Evolutionary conservation across 1,140 invertebrate species (phyloP).

Genomic region (Hylaeus anthracinus): DNA sequence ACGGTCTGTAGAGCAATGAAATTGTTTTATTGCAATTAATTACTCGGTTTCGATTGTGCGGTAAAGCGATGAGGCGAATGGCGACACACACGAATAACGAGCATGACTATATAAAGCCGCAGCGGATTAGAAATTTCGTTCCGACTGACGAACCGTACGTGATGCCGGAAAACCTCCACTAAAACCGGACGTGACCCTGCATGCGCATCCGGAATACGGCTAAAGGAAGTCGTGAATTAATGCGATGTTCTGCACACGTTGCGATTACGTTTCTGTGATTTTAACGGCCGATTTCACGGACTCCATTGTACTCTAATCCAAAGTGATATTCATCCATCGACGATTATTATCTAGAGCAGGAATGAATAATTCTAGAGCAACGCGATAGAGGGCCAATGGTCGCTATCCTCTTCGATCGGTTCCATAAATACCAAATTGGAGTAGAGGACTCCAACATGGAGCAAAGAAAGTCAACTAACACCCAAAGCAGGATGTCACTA

Average conservation of each 20-base stretch:
- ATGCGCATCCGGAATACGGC: constrained; percentile 73
- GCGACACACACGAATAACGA: constrained; percentile 33
- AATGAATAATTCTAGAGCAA: background rate
- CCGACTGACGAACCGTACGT: constrained; percentile 64
- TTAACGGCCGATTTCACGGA: constrained; percentile 15
- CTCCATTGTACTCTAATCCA: background rate
- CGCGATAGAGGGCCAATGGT: constrained; percentile 23
- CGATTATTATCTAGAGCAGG: background rate
- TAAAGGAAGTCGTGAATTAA: constrained; percentile 76
- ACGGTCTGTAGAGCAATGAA: no score
- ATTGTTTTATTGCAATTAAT: no score
- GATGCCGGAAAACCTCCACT: constrained; percentile 67
- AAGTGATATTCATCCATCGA: background rate
- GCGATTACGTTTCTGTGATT: constrained; percentile 63
- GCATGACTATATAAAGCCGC: constrained; percentile 55
- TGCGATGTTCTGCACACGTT: constrained; percentile 68
- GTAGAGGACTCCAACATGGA: no score
- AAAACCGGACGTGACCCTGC: constrained; percentile 76
- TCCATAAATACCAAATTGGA: background rate
- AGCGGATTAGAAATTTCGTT: constrained; percentile 58
- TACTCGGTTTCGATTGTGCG: background rate
- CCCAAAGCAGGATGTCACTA: no score
- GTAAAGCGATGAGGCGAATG: background rate
- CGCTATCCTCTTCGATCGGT: constrained; percentile 27
- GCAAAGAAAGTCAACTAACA: no score